A percentile compares a stretch with the other conserved stretches of the same genome.
Evolutionary conservation across 2,797 vertebrate genomes (phyloP).

Genomic region (Parotocinclus haroldoi): DNA sequence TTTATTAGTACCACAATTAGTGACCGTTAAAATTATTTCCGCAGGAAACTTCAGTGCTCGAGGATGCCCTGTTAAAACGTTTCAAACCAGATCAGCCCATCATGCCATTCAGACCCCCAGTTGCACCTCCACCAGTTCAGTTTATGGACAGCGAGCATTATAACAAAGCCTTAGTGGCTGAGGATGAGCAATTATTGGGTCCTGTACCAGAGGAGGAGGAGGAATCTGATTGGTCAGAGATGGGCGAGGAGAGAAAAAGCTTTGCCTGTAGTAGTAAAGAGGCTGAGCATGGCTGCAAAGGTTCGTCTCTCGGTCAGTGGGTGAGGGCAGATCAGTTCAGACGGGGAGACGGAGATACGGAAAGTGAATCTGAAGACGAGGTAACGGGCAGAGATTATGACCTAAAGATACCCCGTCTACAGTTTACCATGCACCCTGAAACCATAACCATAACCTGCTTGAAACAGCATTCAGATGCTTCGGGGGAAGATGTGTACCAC

Average conservation of each 20-base stretch:
- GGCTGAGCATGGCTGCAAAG: constrained; percentile 36
- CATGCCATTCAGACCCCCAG: constrained; percentile 53
- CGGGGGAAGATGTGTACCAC: constrained; percentile 50
- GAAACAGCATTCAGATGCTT: constrained; percentile 24
- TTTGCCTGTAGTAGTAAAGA: constrained; percentile 52
- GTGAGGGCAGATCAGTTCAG: constrained; percentile 20
- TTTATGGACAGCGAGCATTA: constrained; percentile 68
- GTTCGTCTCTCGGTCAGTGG: constrained; percentile 57
- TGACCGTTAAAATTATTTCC: too few relatives aligned
- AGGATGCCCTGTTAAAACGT: constrained; percentile 54
- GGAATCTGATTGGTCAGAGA: constrained; percentile 76
- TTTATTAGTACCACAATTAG: too few relatives aligned
- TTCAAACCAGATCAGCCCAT: constrained; percentile 57
- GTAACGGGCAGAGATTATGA: constrained; percentile 40
- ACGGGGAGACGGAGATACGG: constrained; percentile 59
- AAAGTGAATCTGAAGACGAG: constrained; percentile 63
- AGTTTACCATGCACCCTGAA: constrained; percentile 65
- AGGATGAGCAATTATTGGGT: constrained; percentile 64
- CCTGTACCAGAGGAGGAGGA: constrained; percentile 72
- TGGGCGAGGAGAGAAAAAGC: constrained; percentile 63
- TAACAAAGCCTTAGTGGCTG: constrained; percentile 49
- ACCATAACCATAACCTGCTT: constrained; percentile 47
- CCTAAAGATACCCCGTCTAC: constrained; percentile 64
- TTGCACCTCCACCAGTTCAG: constrained; percentile 65
- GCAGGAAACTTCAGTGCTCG: constrained; percentile 59